Evolutionary conservation across 2,113 vertebrate genomes (phyloP).

Genomic region (Cygnus atratus): DNA sequence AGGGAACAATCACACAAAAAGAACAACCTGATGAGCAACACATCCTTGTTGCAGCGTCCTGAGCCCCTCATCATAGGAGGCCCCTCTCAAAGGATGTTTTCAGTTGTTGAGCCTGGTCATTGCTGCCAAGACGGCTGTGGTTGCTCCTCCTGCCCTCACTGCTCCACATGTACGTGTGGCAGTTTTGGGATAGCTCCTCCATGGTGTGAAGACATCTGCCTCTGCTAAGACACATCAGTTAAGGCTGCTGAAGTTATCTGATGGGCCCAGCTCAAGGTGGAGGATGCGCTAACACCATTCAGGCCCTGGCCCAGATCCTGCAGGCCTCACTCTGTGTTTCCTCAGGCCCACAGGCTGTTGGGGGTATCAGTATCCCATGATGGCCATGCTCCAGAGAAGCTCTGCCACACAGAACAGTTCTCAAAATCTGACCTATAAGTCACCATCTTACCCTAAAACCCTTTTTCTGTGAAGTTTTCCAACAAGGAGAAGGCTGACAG

Average conservation of each 20-base stretch:
- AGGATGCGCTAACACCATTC: neutral
- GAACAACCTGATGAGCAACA: neutral
- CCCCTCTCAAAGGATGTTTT: neutral
- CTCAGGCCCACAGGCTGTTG: neutral
- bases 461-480: neutral
- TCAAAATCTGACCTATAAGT: neutral
- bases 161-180: accelerated
- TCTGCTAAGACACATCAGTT: neutral
- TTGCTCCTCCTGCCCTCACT: neutral
- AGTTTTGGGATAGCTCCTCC: neutral
- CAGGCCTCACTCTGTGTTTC: neutral
- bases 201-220: accelerated
- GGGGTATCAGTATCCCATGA: neutral
- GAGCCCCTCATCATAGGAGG: neutral
- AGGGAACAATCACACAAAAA: neutral
- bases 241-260: neutral
- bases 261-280: neutral
- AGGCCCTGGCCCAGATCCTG: neutral
- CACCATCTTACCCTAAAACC: neutral
- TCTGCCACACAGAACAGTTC: neutral
- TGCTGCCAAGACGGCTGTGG: neutral
- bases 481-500: neutral
- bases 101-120: neutral
- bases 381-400: neutral
- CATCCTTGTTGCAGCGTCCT: neutral